Base-by-base conservation (phyloP, 2,797 vertebrate genomes). In the Clarias platycephalus region DNA sequence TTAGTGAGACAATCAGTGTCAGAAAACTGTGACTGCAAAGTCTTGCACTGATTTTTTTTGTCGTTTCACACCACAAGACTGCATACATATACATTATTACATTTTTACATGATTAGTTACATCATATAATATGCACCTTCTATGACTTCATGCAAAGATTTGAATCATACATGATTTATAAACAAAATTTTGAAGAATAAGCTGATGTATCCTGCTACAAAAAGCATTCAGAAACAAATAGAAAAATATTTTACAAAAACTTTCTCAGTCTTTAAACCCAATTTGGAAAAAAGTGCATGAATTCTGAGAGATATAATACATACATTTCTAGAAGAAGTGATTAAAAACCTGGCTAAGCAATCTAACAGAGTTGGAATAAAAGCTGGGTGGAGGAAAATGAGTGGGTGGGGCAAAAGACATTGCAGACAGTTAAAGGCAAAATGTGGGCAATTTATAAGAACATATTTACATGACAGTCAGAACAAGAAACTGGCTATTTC, bases 351-450 rank as follows among this genome's bases (percentile, higher is more conserved):
- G 62, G n/a, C 78, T 16, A 79, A 49, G 58, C 58, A 20, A 10
- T 44, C 58, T 44, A 79, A 79, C 76, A 64, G 60, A 80, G 77
- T 28, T 63, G 49, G 62, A 80, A 44, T 40, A 64, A 37, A 80
- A 80, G 64, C 37, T 80, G 40, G n/a, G 40, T 80, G 78, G 62
- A 80, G 78, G 78, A 80, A 80, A 80, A 80, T 80, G 60, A 66
- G 78, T 80, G 40, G 78, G 78, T 66, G 78, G 40, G 40, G 62
- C 76, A 62, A 62, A 16, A 78, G 55, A 26, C 40, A 58, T 10
- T 26, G 58, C 20, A 78, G 22, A 60, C 57, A 62, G 34, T 78
- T 62, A 78, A 40, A 77, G 12, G 55, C 72, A 55, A 77, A 64
- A 20, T 55, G 62, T 63, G 37, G 16, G 60, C 26, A 26, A 28